Evolutionary conservation across 2,113 vertebrate species (phyloP), one percentile per base, ranked within the genome.

Genomic region (Daubentonia madagascariensis): DNA sequence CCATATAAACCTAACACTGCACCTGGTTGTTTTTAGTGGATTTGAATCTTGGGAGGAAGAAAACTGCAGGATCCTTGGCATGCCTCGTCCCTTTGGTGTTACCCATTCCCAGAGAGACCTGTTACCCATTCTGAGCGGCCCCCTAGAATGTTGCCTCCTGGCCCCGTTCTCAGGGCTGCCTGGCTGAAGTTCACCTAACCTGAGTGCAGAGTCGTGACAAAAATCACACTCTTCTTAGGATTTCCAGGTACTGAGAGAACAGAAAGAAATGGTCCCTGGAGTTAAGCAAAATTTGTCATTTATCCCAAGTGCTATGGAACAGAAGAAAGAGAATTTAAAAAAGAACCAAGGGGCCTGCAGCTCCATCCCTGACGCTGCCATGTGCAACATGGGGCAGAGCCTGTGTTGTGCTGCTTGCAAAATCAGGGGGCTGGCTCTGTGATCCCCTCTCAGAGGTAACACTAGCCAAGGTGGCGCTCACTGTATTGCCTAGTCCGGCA

Each of bases 291-390:
- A 48, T n/a, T 59, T 57, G 95, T 81, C 6, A 0, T 85, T 94
- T 70, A 59, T 65, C 79, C 18, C 22, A 37, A 23, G 70, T 70
- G 85, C 57, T 76, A 7, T 63, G 25, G 59, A 50, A 81, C n/a
- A 52, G 85, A 87, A 94, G 73, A 93, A 88, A 93, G 70, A 79
- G 25, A 87, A 65, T 10, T 68, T 75, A 16, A 37, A 57, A 79
- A 54, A 61, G 73, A 96, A 17, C 70, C 23, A 4, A 52, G 72
- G 48, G 65, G 30, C 23, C 59, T 14, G n/a, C 13, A 65, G 54
- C 37, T 37, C 85, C 0, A 0, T 40, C 52, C 35, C 35, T 30
- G 28, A 11, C 1, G 1, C n/a, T 16, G 22, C 67, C 14, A 5
- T 10, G 20, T 63, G 61, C 72, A 70, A 54, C 61, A 43, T 2